Evolutionary conservation across 2,888 invertebrate species (phyloP), one percentile per base, ranked within the genome.

Genomic region (Drosophila macrospina): DNA sequence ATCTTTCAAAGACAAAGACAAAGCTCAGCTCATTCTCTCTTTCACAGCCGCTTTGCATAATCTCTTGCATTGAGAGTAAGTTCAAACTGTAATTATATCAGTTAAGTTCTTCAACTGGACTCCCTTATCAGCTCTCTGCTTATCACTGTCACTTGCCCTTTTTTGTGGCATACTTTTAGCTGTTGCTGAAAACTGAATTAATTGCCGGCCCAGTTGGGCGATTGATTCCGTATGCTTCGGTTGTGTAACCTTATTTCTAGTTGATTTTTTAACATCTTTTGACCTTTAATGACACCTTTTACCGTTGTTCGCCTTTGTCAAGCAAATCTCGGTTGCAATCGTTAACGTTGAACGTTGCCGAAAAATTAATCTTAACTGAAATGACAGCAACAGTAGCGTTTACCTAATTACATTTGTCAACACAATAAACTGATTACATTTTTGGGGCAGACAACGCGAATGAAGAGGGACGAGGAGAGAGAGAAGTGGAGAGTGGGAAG

Each of bases 391-490:
- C 37, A 65, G 42, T 44, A 42, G 59, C 57, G 67, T 68, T 67
- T 56, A 62, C 62, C 44, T 74, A 84, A 86, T 81, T 80, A 63
- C 45, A 84, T 82, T 84, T 74, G 68, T 78, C 66, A 84, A 71
- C 78, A 74, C 69, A 64, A 66, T 60, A 73, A 86, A 80, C 62
- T 62, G 81, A 84, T 74, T 80, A 73, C 55, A 64, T 61, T 41
- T 42, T n/a, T n/a, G n/a, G 37, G 15, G 24, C 20, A 20, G 28
- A 37, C 10, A 54, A 54, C 8, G 39, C 47, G 2, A 11, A 16
- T 42, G 16, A 45, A n/a, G 10, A 15, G 16, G 41, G 5, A 15
- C 39, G 10, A 36, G 16, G n/a, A n/a, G n/a, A n/a, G n/a, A n/a
- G n/a, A n/a, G n/a, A n/a, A n/a, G n/a, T n/a, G n/a, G n/a, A n/a